Conservation (phyloP, 1,140 invertebrate genomes). For the Cotesia glomerata region DNA sequence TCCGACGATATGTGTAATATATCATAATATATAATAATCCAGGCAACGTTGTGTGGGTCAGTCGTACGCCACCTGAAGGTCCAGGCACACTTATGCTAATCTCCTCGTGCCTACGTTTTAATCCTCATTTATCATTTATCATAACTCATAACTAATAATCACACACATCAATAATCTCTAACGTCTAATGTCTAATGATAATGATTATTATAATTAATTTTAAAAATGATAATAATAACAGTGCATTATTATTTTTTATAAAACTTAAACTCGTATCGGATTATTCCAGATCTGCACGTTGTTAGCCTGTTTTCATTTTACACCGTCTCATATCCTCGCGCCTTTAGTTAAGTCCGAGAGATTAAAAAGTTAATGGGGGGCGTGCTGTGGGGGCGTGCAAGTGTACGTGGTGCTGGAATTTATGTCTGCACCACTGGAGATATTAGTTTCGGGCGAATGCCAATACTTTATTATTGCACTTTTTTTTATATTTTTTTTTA, state of each 20-base stretch:
- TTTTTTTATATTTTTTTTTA: conserved; percentile 3
- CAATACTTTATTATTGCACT: conserved; percentile 10
- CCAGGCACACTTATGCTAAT: conserved; percentile 44
- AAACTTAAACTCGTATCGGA: too few species aligned
- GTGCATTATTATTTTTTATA: too few species aligned
- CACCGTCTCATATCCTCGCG: background rate
- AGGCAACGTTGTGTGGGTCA: conserved; percentile 11
- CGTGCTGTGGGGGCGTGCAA: conserved; percentile 52
- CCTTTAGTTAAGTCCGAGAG: conserved; percentile 30
- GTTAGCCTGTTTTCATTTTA: conserved; percentile 24
- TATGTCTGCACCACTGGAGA: conserved; percentile 54
- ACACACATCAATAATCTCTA: background rate
- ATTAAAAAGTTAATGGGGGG: conserved; percentile 58
- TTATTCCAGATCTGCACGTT: too few species aligned
- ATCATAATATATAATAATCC: conserved; percentile 4
- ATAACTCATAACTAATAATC: background rate
- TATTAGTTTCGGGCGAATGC: conserved; percentile 42
- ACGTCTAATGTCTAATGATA: too few species aligned
- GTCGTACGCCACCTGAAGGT: too few species aligned
- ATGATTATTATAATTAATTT: too few species aligned
- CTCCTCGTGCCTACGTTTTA: conserved; percentile 20
- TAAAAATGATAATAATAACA: too few species aligned
- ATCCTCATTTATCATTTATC: conserved; percentile 16
- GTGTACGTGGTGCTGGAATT: conserved; percentile 55
- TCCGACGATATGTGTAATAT: background rate